Evolutionary conservation across 2,797 vertebrate species (phyloP).

Genomic region (Mormyrus hasselquistii): DNA sequence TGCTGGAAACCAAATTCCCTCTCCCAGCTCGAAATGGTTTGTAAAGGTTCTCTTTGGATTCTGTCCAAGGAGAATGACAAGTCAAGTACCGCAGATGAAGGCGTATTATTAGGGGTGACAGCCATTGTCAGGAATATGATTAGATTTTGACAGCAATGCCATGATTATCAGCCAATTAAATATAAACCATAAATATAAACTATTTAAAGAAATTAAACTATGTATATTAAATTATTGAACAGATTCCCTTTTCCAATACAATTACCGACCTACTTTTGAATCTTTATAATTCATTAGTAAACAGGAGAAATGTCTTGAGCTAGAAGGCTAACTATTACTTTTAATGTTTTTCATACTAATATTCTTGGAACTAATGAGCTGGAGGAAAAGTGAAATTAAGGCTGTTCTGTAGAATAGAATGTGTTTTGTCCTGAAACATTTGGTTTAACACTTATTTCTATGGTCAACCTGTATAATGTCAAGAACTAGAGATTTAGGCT

Average conservation of each 20-base stretch:
- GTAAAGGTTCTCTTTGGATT: background rate
- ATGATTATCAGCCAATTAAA: background rate
- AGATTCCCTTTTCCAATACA: background rate
- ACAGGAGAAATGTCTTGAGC: background rate
- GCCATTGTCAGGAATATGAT: background rate
- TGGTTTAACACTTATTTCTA: background rate
- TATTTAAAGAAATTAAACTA: background rate
- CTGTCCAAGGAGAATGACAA: constrained; percentile 13
- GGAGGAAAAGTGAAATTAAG: background rate
- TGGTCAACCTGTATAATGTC: background rate
- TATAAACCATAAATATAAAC: background rate
- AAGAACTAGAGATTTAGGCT: background rate
- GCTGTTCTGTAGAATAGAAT: background rate
- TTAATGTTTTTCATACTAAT: background rate
- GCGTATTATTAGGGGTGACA: background rate
- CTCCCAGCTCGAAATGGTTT: background rate
- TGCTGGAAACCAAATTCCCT: constrained; percentile 6
- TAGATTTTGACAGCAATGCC: background rate
- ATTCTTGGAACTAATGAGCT: background rate
- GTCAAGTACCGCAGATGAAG: background rate
- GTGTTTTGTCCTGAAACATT: background rate
- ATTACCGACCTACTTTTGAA: background rate
- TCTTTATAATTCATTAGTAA: background rate
- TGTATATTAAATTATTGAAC: background rate
- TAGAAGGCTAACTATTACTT: background rate